Conservation (phyloP, 2,113 vertebrate species). For the Glaucomys volans region DNA sequence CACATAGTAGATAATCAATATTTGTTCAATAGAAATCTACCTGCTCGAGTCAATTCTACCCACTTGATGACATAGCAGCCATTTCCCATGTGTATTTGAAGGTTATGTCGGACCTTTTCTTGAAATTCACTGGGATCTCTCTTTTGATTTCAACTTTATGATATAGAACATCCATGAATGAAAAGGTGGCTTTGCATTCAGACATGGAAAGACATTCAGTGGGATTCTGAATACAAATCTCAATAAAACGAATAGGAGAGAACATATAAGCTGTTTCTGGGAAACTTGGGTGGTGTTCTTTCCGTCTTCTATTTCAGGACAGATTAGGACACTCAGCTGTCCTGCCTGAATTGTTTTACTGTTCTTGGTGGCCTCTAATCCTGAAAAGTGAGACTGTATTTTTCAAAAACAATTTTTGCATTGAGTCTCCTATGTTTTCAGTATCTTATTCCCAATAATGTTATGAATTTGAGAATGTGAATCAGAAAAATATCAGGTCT, state of each 20-base stretch:
- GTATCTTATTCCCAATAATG: background rate
- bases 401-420: slow-evolving; percentile 18
- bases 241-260: background rate
- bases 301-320: background rate
- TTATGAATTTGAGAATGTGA: slow-evolving; percentile 32
- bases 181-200: background rate
- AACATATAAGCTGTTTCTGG: background rate
- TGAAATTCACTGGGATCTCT: background rate
- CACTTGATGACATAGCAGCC: background rate
- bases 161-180: background rate
- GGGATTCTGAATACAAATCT: slow-evolving; percentile 25
- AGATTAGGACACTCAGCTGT: background rate
- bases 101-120: background rate
- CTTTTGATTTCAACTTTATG: slow-evolving; percentile 36
- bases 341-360: background rate
- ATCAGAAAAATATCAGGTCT: background rate
- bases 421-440: background rate
- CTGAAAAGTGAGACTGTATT: background rate
- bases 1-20: background rate
- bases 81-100: background rate
- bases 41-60: background rate
- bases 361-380: background rate
- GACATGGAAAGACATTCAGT: background rate
- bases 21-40: background rate
- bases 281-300: background rate